Base-by-base conservation (phyloP, 2,888 invertebrate species). In the Drosophila melanosoma region DNA sequence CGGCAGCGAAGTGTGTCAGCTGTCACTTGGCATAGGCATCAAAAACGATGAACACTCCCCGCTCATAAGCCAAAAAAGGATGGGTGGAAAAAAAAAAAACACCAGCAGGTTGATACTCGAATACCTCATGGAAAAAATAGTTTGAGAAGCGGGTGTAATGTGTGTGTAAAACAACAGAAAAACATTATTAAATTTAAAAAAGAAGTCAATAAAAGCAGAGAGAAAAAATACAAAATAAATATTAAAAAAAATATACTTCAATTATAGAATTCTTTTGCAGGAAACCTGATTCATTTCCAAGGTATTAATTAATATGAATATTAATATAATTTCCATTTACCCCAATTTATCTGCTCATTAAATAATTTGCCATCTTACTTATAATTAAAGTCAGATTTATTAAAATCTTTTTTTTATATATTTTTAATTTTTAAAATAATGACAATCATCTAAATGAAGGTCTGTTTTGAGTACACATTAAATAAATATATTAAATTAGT, bases 11-110 rank as follows among this genome's bases (percentile, higher is more conserved):
- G 90, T 91, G 90, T 90, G 89, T 87, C 89, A 90, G 80, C 89
- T 90, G 89, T 90, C 89, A 91, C 85, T 81, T 80, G 73, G 74
- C 68, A 74, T 91, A 76, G 85, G 72, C 90, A 87, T 89, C 89
- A 89, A 83, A 78, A 69, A 71, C 56, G 49, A 51, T 57, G 72
- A 61, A 54, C 79, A 79, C 66, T 66, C 59, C 65, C 65, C 63
- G 58, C 59, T 63, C 42, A 67, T 56, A 58, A 48, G 35, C 57
- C 45, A 48, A 38, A 15, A 48, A 48, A 51, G 26, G 56, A 17
- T 42, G 32, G 29, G 38, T 17, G 49, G 26, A 26, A 53, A 63
- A 54, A n/a, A n/a, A n/a, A 62, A 48, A 69, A 40, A 42, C 20
- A 20, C 38, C 26, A 40, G 68, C 78, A 78, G 78, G 77, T 76